Evolutionary conservation across 2,113 vertebrate species (phyloP).

Genomic region (Xenopus borealis): DNA sequence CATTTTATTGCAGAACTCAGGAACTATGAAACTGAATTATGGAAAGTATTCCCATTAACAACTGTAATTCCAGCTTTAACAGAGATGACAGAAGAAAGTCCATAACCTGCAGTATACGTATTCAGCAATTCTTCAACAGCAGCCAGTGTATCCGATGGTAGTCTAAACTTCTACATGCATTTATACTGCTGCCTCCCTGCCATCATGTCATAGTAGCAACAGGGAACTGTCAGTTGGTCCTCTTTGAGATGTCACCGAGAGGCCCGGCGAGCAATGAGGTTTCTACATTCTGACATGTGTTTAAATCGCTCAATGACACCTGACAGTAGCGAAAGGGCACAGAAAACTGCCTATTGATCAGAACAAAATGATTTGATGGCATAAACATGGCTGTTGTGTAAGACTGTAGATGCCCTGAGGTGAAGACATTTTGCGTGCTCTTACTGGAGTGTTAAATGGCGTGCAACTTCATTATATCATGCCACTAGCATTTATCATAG

Average conservation of each 20-base stretch:
- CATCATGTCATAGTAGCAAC: slow-evolving; percentile 53
- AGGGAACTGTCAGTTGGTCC: slow-evolving; percentile 69
- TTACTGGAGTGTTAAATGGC: slow-evolving; percentile 75
- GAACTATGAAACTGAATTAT: too few relatives aligned
- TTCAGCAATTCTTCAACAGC: neutral
- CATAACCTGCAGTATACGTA: too few relatives aligned
- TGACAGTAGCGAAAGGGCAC: slow-evolving; percentile 96
- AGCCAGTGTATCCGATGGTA: neutral
- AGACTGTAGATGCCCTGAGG: slow-evolving; percentile 70
- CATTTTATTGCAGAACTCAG: too few relatives aligned
- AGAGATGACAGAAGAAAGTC: too few relatives aligned
- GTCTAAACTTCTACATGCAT: neutral
- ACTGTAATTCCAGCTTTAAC: too few relatives aligned
- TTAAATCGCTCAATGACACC: slow-evolving; percentile 90
- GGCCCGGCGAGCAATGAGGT: slow-evolving; percentile 84
- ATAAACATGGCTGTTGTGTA: slow-evolving; percentile 87
- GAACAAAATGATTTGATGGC: slow-evolving; percentile 90
- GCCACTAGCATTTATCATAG: slow-evolving; percentile 78
- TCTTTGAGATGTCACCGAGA: slow-evolving; percentile 49
- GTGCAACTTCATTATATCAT: slow-evolving; percentile 96
- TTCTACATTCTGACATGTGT: slow-evolving; percentile 89
- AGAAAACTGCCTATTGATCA: slow-evolving; percentile 96
- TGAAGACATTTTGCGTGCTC: slow-evolving; percentile 74
- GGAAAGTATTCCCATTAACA: too few relatives aligned
- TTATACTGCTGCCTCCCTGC: slow-evolving; percentile 38